Conservation (phyloP, 2,888 invertebrate species). For the Scaptomyza polygonia region DNA sequence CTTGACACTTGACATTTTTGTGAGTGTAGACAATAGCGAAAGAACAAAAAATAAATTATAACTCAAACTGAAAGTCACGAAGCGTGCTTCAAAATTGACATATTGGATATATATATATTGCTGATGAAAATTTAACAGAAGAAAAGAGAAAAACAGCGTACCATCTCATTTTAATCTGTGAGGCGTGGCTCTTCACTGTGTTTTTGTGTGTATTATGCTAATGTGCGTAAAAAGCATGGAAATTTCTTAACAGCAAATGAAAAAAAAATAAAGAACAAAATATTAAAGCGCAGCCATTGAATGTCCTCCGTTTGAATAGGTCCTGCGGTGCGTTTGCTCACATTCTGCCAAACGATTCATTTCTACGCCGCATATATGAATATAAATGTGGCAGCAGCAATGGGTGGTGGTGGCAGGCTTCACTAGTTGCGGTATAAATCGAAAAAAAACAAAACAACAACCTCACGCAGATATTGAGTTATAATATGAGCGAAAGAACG, state of each 20-base stretch:
- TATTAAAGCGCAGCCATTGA: slow-evolving; percentile 48
- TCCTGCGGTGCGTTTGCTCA: slow-evolving; percentile 59
- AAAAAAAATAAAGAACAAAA: slow-evolving; percentile 34
- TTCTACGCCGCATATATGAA: slow-evolving; percentile 76
- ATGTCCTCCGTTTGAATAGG: slow-evolving; percentile 34
- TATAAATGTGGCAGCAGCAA: slow-evolving; percentile 73
- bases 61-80: slow-evolving; percentile 16
- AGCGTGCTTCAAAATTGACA: slow-evolving; percentile 62
- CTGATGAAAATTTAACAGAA: slow-evolving; percentile 33
- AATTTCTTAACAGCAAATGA: slow-evolving; percentile 54
- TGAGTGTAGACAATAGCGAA: slow-evolving; percentile 12
- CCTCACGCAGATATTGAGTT: slow-evolving; percentile 74
- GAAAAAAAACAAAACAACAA: too few species aligned
- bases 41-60: slow-evolving; percentile 10
- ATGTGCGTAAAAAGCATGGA: slow-evolving; percentile 74
- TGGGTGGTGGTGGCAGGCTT: background rate
- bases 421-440: slow-evolving; percentile 31
- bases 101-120: slow-evolving; percentile 46
- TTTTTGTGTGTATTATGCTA: slow-evolving; percentile 65
- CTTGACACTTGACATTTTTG: slow-evolving; percentile 65
- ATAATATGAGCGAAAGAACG: slow-evolving; percentile 49
- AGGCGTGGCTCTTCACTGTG: slow-evolving; percentile 16
- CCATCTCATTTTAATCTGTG: background rate
- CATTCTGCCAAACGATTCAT: slow-evolving; percentile 62
- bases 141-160: too few species aligned